Evolutionary conservation across 2,113 vertebrate genomes (phyloP), one percentile per base, ranked within the genome.

Genomic region (Pygoscelis adeliae): DNA sequence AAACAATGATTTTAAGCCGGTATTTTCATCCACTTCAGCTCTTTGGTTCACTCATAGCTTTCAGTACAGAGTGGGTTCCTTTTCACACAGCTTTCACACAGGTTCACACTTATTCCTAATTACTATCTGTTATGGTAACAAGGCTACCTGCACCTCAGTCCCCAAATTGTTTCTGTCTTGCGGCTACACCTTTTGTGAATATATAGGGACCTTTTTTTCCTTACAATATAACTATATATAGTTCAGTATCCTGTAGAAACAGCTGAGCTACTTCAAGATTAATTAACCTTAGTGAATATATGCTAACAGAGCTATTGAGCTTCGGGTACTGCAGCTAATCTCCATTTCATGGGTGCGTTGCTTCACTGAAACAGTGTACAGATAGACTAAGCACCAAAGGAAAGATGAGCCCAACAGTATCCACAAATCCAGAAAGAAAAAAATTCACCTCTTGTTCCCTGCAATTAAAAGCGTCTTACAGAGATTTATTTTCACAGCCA

Each of bases 271-370:
- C 83, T 90, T 92, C 78, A 81, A 42, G 78, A 87, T 94, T 90
- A 92, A 94, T 96, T 94, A 94, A 96, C 83, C 83, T 90, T 71
- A 47, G 52, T 81, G 87, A 80, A 67, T 92, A 76, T 66, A 87
- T 76, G 78, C 72, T 87, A 87, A 90, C 40, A 61, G 46, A 89
- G 62, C 46, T 89, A 61, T 87, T 90, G 77, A 90, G 90, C 52
- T 87, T 46, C 0, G 2, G 85, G 81, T 89, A 52, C 71, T 92
- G 77, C 63, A 77, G 53, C 83, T 82, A 82, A 89, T 78, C n/a
- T 77, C 55, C 70, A 69, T 91, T 89, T 93, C 88, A 88, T 79
- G 70, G 80, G 52, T 81, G 78, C n/a, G 10, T 49, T 30, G 18
- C 78, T 77, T 81, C 90, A 90, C 50, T 50, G 80, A 89, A 85